Base-by-base conservation (phyloP, 2,797 vertebrate species). In the Ambastaia sidthimunki region DNA sequence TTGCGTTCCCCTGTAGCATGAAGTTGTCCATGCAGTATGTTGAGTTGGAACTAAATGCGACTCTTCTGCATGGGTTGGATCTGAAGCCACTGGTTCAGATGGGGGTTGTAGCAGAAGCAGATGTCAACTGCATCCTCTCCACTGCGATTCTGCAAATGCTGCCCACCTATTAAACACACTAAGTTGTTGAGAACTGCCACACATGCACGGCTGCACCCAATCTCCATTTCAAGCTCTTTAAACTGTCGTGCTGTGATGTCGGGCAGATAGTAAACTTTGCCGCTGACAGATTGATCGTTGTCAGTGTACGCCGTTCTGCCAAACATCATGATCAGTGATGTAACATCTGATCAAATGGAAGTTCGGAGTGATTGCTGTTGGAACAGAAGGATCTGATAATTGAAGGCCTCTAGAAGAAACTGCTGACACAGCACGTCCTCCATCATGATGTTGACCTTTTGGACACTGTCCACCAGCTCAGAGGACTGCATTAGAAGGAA, bases 351-450 rank as follows among this genome's bases (percentile, higher is more conserved):
- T 75, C 98, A 96, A 82, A 98, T 93, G 6, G 90, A 76, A 0
- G 98, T 99, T 34, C 98, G 93, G 0, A 93, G 89, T 0, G 96
- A 98, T 86, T 96, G 98, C 90, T 99, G 97, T 10, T 97, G 91
- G 82, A 98, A 98, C 13, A 98, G 98, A 82, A 99, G 94, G 85
- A 99, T 97, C 91, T 98, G 98, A 90, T 98, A 99, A 76, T 96
- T 99, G 90, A 99, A 98, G 21, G 98, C 98, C 84, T 99, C 98
- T 1, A 99, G 94, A 69, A 99, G 92, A 86, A 95, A 99, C 85
- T 95, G 96, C 2, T 97, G 93, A 86, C 98, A 99, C 34, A 93
- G 80, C 72, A 96, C 95, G 0, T 99, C 98, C 83, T 99, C 98
- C 86, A 99, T 95, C 98, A 99, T 99, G 87, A 99, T 93, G 89